Conservation (phyloP, 2,888 invertebrate species). For the Plagiodera versicolora region DNA sequence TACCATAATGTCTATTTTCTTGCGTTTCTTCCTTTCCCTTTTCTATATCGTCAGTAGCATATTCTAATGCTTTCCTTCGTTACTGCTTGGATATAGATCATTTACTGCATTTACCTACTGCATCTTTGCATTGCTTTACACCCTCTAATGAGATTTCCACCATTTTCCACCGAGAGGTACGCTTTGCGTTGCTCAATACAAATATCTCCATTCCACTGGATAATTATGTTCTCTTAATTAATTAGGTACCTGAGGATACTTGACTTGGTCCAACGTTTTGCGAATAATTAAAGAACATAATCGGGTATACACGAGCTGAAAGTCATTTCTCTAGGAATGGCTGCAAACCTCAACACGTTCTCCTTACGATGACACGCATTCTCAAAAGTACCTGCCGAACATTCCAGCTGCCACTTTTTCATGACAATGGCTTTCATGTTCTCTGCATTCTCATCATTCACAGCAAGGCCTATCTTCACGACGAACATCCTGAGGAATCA, state of each 20-base stretch:
- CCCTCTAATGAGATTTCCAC: slow-evolving; percentile 22
- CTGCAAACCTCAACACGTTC: too few species aligned
- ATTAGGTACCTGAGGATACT: not conserved
- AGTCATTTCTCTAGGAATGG: not conserved
- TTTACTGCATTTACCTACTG: slow-evolving; percentile 30
- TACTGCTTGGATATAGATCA: slow-evolving; percentile 40
- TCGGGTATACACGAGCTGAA: not conserved
- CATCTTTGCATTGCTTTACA: slow-evolving; percentile 29
- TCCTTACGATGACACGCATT: too few species aligned
- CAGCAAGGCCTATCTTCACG: not conserved
- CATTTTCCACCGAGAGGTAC: slow-evolving; percentile 18
- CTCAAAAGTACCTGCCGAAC: too few species aligned
- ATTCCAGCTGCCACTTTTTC: too few species aligned
- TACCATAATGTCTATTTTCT: slow-evolving; percentile 28
- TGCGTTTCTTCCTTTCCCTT: slow-evolving; percentile 33
- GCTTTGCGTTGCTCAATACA: slow-evolving; percentile 19
- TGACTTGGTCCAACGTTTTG: not conserved
- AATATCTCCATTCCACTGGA: not conserved
- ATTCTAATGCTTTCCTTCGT: slow-evolving; percentile 38
- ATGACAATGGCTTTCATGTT: not conserved
- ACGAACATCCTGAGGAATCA: not conserved
- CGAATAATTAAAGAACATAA: not conserved
- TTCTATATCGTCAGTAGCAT: slow-evolving; percentile 50
- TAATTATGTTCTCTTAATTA: not conserved
- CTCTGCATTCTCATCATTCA: not conserved